phyloP scores from a whole-genome alignment of 2,797 vertebrate species.

The Pachyuromys duprasi region DNA sequence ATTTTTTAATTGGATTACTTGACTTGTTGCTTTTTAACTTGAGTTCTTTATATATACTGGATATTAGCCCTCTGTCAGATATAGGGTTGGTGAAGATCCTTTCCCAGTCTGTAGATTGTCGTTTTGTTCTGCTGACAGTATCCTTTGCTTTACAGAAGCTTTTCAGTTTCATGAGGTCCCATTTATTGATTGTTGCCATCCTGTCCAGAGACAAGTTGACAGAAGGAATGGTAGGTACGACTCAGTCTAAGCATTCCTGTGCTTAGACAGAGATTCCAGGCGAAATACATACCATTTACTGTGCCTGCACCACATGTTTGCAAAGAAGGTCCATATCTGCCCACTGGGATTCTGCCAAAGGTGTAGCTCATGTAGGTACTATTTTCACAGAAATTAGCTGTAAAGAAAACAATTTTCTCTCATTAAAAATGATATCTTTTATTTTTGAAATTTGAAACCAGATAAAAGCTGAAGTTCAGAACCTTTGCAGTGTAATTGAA shows the following conservation, averaged over 20 bases:
- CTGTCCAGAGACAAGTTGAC: no score
- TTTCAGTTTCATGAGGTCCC: no score
- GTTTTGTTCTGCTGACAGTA: no score
- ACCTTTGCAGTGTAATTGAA: not conserved
- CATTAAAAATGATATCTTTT: not conserved
- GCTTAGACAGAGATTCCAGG: not conserved
- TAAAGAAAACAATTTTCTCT: slow-evolving; percentile 1
- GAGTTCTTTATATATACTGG: no score
- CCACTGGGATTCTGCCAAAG: slow-evolving; percentile 78
- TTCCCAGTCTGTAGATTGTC: no score
- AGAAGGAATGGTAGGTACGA: not conserved
- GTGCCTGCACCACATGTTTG: slow-evolving; percentile 67
- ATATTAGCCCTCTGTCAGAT: no score
- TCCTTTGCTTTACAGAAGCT: no score
- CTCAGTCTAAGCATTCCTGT: not conserved
- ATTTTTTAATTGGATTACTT: no score
- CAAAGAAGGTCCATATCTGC: slow-evolving; percentile 76
- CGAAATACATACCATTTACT: slow-evolving; percentile 75
- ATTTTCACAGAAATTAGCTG: slow-evolving; percentile 85
- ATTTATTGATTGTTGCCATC: no score
- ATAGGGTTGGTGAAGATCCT: no score
- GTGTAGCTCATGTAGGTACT: not conserved
- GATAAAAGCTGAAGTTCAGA: slow-evolving; percentile 51
- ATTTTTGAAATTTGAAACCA: slow-evolving; percentile 53
- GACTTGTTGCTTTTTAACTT: no score